Evolutionary conservation across 2,888 invertebrate species (phyloP).

Genomic region (Clitarchus hookeri): DNA sequence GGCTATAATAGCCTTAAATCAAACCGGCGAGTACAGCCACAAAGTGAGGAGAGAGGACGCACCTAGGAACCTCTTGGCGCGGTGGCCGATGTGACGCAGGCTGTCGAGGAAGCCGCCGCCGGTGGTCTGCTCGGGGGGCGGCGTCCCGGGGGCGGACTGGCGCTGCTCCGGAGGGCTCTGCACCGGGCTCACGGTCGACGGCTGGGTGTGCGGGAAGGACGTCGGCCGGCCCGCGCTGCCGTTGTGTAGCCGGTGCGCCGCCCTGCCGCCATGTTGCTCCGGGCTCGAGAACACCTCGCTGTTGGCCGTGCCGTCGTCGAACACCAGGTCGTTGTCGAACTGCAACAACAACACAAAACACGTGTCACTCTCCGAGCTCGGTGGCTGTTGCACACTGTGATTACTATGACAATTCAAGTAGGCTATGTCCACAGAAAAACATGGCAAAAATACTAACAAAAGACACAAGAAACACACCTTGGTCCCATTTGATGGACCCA

Average conservation of each 20-base stretch:
- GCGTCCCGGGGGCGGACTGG: background rate
- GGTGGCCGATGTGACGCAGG: constrained; percentile 16
- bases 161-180: constrained; percentile 31
- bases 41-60: background rate
- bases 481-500: too few species aligned
- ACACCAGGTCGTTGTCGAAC: constrained; percentile 42
- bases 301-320: constrained; percentile 37
- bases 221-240: background rate
- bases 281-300: constrained; percentile 17
- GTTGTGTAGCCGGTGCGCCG: constrained; percentile 9
- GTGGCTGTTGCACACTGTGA: background rate
- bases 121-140: constrained; percentile 22
- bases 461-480: too few species aligned
- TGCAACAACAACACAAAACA: constrained; percentile 19
- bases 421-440: too few species aligned
- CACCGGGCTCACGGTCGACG: constrained; percentile 30
- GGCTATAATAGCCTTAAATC: too few species aligned
- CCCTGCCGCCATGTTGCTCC: constrained; percentile 4
- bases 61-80: constrained; percentile 23
- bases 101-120: constrained; percentile 21
- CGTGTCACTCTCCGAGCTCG: background rate
- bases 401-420: too few species aligned
- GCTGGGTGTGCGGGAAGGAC: background rate
- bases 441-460: too few species aligned
- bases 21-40: too few species aligned